Evolutionary conservation across 53 echinoderm and acorn worm species (phyloP).

Genomic region (Arbacia lixula): DNA sequence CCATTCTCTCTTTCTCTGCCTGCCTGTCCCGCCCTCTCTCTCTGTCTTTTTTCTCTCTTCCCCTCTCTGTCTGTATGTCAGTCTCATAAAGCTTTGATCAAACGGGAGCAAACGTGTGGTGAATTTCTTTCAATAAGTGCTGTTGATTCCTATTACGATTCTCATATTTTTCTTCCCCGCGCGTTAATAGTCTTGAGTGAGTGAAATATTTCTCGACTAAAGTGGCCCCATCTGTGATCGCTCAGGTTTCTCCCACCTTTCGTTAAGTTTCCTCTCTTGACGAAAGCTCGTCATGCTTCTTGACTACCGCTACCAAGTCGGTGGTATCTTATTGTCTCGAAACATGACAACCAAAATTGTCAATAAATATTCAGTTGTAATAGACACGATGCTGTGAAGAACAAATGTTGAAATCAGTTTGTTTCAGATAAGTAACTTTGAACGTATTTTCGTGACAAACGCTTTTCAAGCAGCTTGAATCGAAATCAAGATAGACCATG

Average conservation of each 20-base stretch:
- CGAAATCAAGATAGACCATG: too few relatives aligned
- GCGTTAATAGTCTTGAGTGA: slow-evolving; percentile 42
- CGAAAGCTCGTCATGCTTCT: too few relatives aligned
- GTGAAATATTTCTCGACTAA: slow-evolving; percentile 28
- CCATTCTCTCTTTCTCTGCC: neutral
- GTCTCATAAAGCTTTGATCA: too few relatives aligned
- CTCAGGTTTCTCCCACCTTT: neutral
- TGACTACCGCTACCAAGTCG: too few relatives aligned
- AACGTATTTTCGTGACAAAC: too few relatives aligned
- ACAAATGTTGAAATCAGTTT: too few relatives aligned
- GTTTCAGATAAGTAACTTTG: too few relatives aligned
- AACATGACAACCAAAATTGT: neutral
- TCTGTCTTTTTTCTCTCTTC: neutral
- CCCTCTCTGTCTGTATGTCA: neutral
- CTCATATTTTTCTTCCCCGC: slow-evolving; percentile 42
- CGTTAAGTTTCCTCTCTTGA: too few relatives aligned
- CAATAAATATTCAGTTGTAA: slow-evolving; percentile 19
- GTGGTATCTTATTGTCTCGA: slow-evolving; percentile 23
- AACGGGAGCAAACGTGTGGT: slow-evolving; percentile 7
- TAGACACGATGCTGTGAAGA: too few relatives aligned
- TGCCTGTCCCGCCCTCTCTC: neutral
- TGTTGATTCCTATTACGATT: slow-evolving; percentile 44
- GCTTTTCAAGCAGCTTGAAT: too few relatives aligned
- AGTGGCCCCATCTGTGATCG: slow-evolving; percentile 35
- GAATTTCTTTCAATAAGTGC: slow-evolving; percentile 32